A percentile compares a stretch with the other conserved stretches of the same genome.
Evolutionary conservation across 2,888 invertebrate genomes (phyloP).

Genomic region (Eupithecia subfuscata): DNA sequence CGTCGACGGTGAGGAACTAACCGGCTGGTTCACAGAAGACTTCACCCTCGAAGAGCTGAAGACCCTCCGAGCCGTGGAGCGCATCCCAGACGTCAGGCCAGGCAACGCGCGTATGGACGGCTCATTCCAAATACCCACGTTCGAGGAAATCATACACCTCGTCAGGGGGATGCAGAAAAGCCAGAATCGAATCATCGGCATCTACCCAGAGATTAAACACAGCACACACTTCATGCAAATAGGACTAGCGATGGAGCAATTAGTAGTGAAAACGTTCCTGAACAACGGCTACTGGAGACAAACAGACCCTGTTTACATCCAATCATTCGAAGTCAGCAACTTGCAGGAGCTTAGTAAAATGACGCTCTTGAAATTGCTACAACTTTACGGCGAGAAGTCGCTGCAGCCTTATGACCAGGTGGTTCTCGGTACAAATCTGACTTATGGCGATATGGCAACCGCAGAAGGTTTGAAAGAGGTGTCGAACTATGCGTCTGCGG

Average conservation of each 20-base stretch:
- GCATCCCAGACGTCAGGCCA: conserved; percentile 66
- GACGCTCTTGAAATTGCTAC: conserved; percentile 66
- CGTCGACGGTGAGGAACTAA: conserved; percentile 60
- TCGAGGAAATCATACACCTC: conserved; percentile 74
- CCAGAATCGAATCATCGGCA: conserved; percentile 66
- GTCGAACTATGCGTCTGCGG: conserved; percentile 71
- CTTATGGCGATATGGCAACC: conserved; percentile 72
- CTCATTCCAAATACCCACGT: conserved; percentile 66
- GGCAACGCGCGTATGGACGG: conserved; percentile 72
- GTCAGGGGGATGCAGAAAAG: conserved; percentile 68
- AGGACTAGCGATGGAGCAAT: conserved; percentile 67
- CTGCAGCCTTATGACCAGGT: conserved; percentile 66
- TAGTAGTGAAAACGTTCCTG: conserved; percentile 64
- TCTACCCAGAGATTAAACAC: conserved; percentile 77
- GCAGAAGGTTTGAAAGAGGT: conserved; percentile 67
- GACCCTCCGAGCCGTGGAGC: conserved; percentile 67
- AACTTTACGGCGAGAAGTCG: conserved; percentile 60
- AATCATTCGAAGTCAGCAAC: conserved; percentile 76
- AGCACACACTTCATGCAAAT: conserved; percentile 65
- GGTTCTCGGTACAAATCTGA: conserved; percentile 57
- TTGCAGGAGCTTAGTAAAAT: conserved; percentile 68
- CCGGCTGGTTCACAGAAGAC: conserved; percentile 77
- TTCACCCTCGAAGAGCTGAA: conserved; percentile 75
- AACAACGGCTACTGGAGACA: conserved; percentile 64
- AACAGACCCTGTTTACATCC: conserved; percentile 69